phyloP scores from a whole-genome alignment of 2,797 vertebrate species.

The Molossus alvarezi region DNA sequence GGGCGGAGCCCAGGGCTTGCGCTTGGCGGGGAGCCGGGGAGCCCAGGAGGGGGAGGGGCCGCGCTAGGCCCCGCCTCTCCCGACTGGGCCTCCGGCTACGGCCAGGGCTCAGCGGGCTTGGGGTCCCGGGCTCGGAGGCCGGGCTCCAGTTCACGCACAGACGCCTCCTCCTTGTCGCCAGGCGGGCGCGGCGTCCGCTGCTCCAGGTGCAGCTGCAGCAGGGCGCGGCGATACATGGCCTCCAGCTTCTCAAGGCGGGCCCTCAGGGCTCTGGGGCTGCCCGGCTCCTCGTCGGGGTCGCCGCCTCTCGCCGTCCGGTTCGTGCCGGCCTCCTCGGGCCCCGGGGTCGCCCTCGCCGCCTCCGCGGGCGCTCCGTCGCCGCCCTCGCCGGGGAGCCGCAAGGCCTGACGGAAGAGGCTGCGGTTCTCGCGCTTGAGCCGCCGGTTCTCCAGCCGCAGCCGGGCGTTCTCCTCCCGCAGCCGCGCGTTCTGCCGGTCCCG shows the following conservation, averaged over 20 bases:
- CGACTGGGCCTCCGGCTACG: neutral
- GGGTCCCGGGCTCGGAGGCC: accelerated
- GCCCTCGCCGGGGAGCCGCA: conserved; percentile 74
- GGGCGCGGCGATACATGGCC: conserved; percentile 84
- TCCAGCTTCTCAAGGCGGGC: conserved; percentile 87
- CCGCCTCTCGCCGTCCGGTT: neutral
- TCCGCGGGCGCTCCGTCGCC: neutral
- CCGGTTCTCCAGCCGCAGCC: conserved; percentile 89
- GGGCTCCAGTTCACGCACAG: accelerated
- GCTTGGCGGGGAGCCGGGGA: accelerated
- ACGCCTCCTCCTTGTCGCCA: neutral
- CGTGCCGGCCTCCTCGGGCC: neutral
- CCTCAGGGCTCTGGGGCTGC: conserved; percentile 80
- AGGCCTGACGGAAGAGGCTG: conserved; percentile 87
- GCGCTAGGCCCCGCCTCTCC: neutral
- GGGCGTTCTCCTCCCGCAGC: conserved; percentile 91
- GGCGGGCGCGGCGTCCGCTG: conserved; percentile 70
- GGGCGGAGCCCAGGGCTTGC: accelerated
- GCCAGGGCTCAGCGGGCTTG: accelerated
- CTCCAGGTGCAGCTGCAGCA: conserved; percentile 82
- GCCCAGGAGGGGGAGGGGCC: neutral
- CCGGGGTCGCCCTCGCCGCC: neutral
- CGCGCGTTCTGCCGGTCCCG: conserved; percentile 92
- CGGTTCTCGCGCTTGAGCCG: conserved; percentile 89
- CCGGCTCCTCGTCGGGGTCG: conserved; percentile 35